Evolutionary conservation across 2,113 vertebrate genomes (phyloP).

Genomic region (Girardinichthys multiradiatus): DNA sequence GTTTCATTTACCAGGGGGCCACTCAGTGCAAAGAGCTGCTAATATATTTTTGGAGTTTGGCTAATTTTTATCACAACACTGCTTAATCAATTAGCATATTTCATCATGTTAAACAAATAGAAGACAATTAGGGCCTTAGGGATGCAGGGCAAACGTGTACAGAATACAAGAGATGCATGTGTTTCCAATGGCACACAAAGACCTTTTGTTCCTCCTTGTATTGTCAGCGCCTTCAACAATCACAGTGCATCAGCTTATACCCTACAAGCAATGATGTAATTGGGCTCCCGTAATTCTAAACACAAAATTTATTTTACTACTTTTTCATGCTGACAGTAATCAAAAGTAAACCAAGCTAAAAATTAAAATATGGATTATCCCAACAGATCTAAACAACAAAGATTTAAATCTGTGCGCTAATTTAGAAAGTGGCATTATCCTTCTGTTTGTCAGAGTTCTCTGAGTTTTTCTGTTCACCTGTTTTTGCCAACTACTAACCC

Average conservation of each 20-base stretch:
- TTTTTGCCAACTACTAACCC: too few relatives aligned
- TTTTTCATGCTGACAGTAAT: constrained; percentile 6
- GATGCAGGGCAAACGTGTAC: constrained; percentile 48
- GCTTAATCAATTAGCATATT: constrained; percentile 72
- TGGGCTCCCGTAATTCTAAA: constrained; percentile 5
- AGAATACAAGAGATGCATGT: constrained; percentile 68
- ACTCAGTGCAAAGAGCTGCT: constrained; percentile 52
- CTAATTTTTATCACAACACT: constrained; percentile 44
- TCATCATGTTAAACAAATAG: constrained; percentile 79
- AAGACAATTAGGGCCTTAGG: constrained; percentile 71
- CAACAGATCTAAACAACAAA: constrained; percentile 9
- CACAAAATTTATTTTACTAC: constrained; percentile 24
- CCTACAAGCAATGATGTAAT: constrained; percentile 11
- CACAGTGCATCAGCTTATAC: constrained; percentile 12
- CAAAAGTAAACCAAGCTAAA: neutral
- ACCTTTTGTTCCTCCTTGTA: constrained; percentile 52
- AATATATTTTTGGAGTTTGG: constrained; percentile 45
- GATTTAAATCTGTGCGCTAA: constrained; percentile 11
- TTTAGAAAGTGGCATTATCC: constrained; percentile 12
- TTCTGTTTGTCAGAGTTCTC: too few relatives aligned
- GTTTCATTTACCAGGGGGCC: constrained; percentile 53
- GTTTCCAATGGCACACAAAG: constrained; percentile 51
- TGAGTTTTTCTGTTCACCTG: too few relatives aligned
- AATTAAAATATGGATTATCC: neutral
- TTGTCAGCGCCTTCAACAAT: constrained; percentile 46